These are phyloP conservation scores for Sprattus sprattus DNA, from an alignment of 2,113 vertebrate species.

Conservation along the genomic window DNA sequence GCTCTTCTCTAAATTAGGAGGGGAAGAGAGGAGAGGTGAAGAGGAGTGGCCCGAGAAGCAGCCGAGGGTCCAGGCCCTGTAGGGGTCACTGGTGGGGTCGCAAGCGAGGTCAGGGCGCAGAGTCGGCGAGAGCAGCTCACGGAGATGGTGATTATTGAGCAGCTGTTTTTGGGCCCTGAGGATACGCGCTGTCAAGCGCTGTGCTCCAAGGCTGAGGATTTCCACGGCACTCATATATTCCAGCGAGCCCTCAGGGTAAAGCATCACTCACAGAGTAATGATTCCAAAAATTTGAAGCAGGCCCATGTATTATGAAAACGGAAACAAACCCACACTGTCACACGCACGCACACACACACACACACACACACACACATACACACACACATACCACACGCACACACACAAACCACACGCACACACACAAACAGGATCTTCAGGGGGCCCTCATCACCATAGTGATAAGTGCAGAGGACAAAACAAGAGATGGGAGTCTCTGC, in stretches of 20 bases:
- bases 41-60: not conserved
- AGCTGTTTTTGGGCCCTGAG: no score
- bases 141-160: no score
- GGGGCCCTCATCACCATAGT: not conserved
- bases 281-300: not conserved
- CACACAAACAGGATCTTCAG: not conserved
- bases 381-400: conserved; percentile 34
- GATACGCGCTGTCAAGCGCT: no score
- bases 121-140: no score
- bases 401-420: conserved; percentile 39
- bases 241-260: no score
- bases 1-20: not conserved
- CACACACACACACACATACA: conserved; percentile 24
- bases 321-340: not conserved
- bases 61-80: not conserved
- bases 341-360: conserved; percentile 14
- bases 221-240: no score
- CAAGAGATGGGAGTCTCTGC: not conserved
- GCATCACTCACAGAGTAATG: not conserved
- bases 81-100: no score
- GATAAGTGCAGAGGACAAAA: not conserved
- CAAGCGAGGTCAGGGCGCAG: no score
- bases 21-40: not conserved
- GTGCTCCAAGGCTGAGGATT: no score
- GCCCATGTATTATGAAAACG: not conserved